phyloP scores from a whole-genome alignment of 1,140 invertebrate genomes.

The Cyclina sinensis region DNA sequence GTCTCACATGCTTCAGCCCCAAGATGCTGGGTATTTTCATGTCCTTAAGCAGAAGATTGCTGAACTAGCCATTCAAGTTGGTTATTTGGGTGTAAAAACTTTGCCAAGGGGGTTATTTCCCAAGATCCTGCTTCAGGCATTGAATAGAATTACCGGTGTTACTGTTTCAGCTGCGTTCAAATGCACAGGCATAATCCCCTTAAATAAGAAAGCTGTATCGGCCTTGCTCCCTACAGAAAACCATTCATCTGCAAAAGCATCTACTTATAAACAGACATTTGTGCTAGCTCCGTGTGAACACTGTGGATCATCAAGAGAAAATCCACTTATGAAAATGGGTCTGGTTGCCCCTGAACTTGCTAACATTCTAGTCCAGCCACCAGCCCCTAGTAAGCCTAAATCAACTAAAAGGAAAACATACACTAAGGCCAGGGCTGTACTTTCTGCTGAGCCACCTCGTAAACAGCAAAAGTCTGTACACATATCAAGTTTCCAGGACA shows the following conservation, averaged over 20 bases:
- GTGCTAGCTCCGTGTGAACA: neutral
- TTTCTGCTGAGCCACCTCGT: neutral
- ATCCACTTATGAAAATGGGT: neutral
- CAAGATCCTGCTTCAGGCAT: neutral
- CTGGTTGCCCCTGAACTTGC: neutral
- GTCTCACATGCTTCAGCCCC: neutral
- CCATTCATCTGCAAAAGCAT: neutral
- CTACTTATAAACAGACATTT: too few relatives aligned
- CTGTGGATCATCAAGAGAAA: neutral
- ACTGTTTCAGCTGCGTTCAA: neutral
- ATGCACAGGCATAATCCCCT: neutral
- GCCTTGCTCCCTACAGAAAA: neutral
- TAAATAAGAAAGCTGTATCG: neutral
- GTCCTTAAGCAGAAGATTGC: neutral
- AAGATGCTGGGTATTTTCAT: conserved; percentile 5
- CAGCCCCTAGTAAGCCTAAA: neutral
- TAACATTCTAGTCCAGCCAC: neutral
- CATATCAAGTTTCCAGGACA: neutral
- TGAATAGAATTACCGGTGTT: neutral
- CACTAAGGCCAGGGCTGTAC: neutral
- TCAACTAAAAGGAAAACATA: neutral
- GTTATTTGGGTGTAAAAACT: neutral
- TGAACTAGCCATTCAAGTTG: neutral
- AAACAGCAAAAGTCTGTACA: neutral
- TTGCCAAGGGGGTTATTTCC: neutral